Base-by-base conservation (phyloP, 2,797 vertebrate species). In the Cossypha caffra region DNA sequence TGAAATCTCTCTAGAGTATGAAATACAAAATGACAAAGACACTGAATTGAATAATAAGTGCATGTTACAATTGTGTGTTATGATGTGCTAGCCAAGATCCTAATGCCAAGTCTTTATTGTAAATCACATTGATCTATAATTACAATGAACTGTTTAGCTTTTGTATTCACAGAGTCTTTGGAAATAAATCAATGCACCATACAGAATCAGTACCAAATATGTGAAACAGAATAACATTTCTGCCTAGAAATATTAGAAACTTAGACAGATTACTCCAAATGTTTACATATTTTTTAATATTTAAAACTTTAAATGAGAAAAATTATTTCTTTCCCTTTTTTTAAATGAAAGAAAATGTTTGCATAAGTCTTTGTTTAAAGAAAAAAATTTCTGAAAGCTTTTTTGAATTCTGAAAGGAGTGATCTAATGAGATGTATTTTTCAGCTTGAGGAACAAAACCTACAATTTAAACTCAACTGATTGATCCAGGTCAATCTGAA, bases 1-100 rank as follows among this genome's bases (percentile, higher is more conserved):
- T 79, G 66, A 95, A 93, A 81, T 94, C 43, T 92, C 58, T 57
- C 67, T 26, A 42, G 48, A 50, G 21, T 88, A 82, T 77, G 40
- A 96, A 95, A 95, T 52, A 76, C 33, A 94, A 95, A 96, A 86
- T 78, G 43, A 76, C 63, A 84, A 64, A 90, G 54, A 77, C 82
- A 50, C 5, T 82, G 95, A 79, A 86, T 64, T 89, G 48, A 81
- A 85, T 91, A 95, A 85, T 79, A 94, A 94, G 31, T 86, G 23
- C 55, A 19, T 37, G 62, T 72, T 90, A 85, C 33, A 87, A 42
- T 29, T 78, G 8, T 40, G 20, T 85, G 35, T 66, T 94, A 69
- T 3, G 25, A 35, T 66, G 61, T 63, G 40, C 6, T 79, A 72
- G 52, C 57, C 31, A 78, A 71, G 26, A 84, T 89, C 42, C 48